These are phyloP conservation scores for Coelogynopora nodosa DNA, from an alignment of 2,888 invertebrate species.

Conservation along the genomic window DNA sequence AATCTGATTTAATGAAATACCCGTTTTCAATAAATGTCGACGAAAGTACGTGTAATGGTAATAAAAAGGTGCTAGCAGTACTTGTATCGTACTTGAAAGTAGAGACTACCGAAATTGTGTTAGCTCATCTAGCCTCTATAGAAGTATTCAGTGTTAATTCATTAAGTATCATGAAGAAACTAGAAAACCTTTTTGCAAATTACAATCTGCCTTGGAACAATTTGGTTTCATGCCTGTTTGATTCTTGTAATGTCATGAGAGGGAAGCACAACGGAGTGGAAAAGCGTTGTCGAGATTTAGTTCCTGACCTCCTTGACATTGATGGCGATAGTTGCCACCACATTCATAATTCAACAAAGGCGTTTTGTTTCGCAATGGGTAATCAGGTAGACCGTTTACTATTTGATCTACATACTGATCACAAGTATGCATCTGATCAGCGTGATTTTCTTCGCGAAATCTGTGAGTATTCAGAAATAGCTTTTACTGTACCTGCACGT, in stretches of 20 bases:
- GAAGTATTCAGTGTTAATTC: not conserved
- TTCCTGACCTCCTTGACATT: not conserved
- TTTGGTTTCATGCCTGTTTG: slow-evolving; percentile 11
- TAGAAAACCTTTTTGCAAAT: not conserved
- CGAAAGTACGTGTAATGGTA: not conserved
- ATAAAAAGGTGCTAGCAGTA: slow-evolving; percentile 13
- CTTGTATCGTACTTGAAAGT: slow-evolving; percentile 21
- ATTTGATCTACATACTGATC: slow-evolving; percentile 31
- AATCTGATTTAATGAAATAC: not conserved
- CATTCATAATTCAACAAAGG: slow-evolving; percentile 30
- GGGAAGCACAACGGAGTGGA: slow-evolving; percentile 22
- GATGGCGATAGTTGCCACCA: slow-evolving; percentile 34
- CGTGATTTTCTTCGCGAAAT: slow-evolving; percentile 11
- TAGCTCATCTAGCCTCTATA: slow-evolving; percentile 19
- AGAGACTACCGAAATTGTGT: slow-evolving; percentile 11
- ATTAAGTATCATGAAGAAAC: not conserved
- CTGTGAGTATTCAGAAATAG: not conserved
- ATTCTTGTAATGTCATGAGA: slow-evolving; percentile 24
- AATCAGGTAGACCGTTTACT: slow-evolving; percentile 18
- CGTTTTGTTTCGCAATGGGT: slow-evolving; percentile 20
- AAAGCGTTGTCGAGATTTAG: not conserved
- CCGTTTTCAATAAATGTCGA: not conserved
- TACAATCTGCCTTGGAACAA: slow-evolving; percentile 13
- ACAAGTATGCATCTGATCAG: slow-evolving; percentile 16
- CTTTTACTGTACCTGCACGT: slow-evolving; percentile 16